Percentiles rank a stretch among this genome's conserved stretches.
phyloP scores from a whole-genome alignment of 2,888 invertebrate genomes.

The Ernsta delagoae region DNA sequence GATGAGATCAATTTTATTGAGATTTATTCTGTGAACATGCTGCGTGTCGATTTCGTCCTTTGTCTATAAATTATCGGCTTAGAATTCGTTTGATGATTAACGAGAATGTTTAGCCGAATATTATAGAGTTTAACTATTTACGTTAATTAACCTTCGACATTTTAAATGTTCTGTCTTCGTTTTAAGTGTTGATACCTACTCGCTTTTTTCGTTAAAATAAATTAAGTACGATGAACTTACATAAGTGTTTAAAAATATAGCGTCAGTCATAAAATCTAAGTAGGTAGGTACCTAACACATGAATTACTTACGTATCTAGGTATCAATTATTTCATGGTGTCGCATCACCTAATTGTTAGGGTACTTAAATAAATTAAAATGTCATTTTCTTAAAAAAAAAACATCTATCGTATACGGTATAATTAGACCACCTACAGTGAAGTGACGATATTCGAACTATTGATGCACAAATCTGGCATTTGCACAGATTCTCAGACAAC shows the following conservation, averaged over 20 bases:
- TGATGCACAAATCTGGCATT: constrained; percentile 17
- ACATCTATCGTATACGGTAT: background rate
- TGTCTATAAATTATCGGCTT: constrained; percentile 67
- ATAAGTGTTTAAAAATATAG: too few relatives aligned
- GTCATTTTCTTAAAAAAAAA: too few relatives aligned
- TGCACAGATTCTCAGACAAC: constrained; percentile 17
- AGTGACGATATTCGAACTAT: constrained; percentile 19
- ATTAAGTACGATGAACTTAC: too few relatives aligned
- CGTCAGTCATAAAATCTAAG: too few relatives aligned
- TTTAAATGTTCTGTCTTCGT: background rate
- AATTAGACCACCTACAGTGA: constrained; percentile 36
- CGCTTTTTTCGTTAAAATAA: too few relatives aligned
- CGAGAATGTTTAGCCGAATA: constrained; percentile 45
- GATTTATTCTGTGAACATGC: constrained; percentile 77
- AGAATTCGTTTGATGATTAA: constrained; percentile 57
- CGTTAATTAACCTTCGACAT: background rate
- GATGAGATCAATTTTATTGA: constrained; percentile 81
- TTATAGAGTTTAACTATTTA: background rate
- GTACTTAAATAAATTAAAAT: constrained; percentile 12
- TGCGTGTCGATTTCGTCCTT: constrained; percentile 64
- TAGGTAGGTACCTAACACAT: too few relatives aligned
- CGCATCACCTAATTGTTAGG: too few relatives aligned
- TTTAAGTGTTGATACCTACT: too few relatives aligned
- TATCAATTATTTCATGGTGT: too few relatives aligned
- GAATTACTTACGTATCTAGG: too few relatives aligned